phyloP scores from a whole-genome alignment of 2,113 vertebrate genomes.

The Petrocephalus zakoni region DNA sequence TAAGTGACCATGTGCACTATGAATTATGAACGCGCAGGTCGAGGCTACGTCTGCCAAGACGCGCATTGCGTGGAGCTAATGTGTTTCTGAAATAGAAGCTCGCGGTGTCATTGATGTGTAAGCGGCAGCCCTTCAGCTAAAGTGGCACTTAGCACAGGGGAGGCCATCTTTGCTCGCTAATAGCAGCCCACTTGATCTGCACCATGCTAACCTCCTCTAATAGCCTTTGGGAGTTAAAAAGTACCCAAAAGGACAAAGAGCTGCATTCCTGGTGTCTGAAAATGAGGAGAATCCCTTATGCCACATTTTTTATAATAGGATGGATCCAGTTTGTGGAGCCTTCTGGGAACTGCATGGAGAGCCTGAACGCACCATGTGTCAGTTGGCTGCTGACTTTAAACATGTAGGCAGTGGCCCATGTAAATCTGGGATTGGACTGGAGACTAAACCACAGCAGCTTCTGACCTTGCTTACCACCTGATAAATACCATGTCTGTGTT shows the following conservation, averaged over 20 bases:
- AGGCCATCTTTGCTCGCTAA: slow-evolving; percentile 27
- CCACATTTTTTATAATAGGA: background rate
- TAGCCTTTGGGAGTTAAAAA: slow-evolving; percentile 19
- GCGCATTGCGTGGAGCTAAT: background rate
- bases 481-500: background rate
- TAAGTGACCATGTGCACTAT: background rate
- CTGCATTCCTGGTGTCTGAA: background rate
- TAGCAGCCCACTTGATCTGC: slow-evolving; percentile 27
- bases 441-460: background rate
- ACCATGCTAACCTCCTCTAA: slow-evolving; percentile 25
- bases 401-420: background rate
- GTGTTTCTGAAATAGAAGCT: background rate
- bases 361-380: background rate
- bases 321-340: background rate
- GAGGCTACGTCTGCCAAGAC: background rate
- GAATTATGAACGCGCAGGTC: background rate
- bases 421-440: background rate
- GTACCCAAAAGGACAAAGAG: background rate
- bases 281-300: background rate
- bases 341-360: background rate
- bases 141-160: slow-evolving; percentile 21
- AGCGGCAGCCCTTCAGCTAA: slow-evolving; percentile 6
- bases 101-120: background rate
- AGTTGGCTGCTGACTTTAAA: background rate
- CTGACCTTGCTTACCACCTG: background rate